Evolutionary conservation across 2,888 invertebrate genomes (phyloP).

Genomic region (Sclerodermus sp.): DNA sequence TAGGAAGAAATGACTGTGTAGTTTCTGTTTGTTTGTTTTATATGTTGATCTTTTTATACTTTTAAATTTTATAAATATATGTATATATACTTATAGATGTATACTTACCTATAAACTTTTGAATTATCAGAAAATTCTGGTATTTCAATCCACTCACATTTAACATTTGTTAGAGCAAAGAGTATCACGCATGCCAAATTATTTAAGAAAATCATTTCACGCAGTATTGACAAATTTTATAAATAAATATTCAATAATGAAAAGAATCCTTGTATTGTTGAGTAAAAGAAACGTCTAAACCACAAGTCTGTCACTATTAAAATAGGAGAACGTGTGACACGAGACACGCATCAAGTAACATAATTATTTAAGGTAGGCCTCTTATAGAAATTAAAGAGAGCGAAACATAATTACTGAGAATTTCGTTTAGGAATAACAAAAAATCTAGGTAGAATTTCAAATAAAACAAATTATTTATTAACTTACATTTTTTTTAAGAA

Average conservation of each 20-base stretch:
- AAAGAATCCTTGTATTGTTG: too few species aligned
- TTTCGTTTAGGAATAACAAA: background rate
- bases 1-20: constrained; percentile 1
- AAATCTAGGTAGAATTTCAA: background rate
- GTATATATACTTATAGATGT: too few species aligned
- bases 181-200: background rate
- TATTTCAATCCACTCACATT: constrained; percentile 51
- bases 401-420: constrained; percentile 13
- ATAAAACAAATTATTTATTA: background rate
- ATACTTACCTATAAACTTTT: constrained; percentile 40
- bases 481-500: background rate
- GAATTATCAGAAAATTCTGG: constrained; percentile 49
- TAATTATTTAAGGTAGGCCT: constrained; percentile 49
- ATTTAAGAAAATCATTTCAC: constrained; percentile 6
- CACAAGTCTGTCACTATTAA: too few species aligned
- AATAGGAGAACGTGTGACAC: too few species aligned
- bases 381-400: constrained; percentile 33
- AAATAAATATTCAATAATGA: too few species aligned
- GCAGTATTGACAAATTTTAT: too few species aligned
- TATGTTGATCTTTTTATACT: too few species aligned
- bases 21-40: too few species aligned
- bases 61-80: too few species aligned
- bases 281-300: too few species aligned
- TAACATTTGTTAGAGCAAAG: constrained; percentile 9
- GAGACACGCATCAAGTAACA: constrained; percentile 27